These are phyloP conservation scores for Epizoanthus rinbou DNA, from an alignment of 92 coral and sea anemone genomes.

Conservation along the genomic window DNA sequence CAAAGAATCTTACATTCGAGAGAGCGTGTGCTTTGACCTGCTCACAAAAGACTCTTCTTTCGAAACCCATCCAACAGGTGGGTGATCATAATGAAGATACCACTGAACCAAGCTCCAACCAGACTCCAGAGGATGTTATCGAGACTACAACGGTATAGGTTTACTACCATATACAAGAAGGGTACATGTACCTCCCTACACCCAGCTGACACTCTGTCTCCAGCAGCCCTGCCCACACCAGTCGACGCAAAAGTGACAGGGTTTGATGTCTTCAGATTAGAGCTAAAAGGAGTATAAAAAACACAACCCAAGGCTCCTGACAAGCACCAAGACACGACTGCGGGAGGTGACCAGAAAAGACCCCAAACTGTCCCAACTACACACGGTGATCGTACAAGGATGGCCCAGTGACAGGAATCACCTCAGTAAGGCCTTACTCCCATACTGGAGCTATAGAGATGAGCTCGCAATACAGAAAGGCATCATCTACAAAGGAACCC, in stretches of 20 bases:
- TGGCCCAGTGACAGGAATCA: conserved; percentile 32
- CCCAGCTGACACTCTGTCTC: too few relatives aligned
- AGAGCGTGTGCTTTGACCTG: too few relatives aligned
- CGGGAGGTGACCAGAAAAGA: conserved; percentile 39
- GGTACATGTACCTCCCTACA: too few relatives aligned
- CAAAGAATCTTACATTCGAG: too few relatives aligned
- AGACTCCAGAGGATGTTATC: too few relatives aligned
- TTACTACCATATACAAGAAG: conserved; percentile 45
- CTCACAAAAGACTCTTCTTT: too few relatives aligned
- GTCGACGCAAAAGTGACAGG: too few relatives aligned
- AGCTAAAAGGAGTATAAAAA: too few relatives aligned
- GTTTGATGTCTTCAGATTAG: too few relatives aligned
- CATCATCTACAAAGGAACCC: conserved; percentile 22
- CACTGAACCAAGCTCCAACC: conserved; percentile 61
- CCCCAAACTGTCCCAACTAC: conserved; percentile 3
- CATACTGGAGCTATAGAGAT: conserved; percentile 41
- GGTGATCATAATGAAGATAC: conserved; percentile 51
- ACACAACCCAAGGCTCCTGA: conserved; percentile 46
- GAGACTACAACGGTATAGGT: conserved; percentile 55
- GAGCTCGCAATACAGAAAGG: conserved; percentile 19
- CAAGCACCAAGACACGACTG: conserved; percentile 34
- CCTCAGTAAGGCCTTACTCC: conserved; percentile 26
- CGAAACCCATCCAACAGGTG: too few relatives aligned
- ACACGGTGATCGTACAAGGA: conserved; percentile 10
- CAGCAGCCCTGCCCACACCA: too few relatives aligned